A percentile compares a stretch with the other conserved stretches of the same genome.
phyloP scores from a whole-genome alignment of 2,888 invertebrate species.

The Parasteatoda lunata region DNA sequence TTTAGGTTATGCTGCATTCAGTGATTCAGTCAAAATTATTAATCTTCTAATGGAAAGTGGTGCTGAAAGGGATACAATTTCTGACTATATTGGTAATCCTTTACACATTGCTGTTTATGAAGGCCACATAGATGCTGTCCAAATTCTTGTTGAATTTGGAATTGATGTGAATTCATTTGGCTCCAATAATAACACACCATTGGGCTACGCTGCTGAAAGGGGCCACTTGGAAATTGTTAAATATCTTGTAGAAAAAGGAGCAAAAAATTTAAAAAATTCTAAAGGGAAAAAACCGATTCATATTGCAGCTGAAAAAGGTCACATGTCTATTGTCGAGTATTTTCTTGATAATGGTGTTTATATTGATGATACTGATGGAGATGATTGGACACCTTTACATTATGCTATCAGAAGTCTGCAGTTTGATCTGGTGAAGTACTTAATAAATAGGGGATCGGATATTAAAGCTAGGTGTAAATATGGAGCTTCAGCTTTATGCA shows the following conservation, averaged over 20 bases:
- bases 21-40: background rate
- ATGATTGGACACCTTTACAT: background rate
- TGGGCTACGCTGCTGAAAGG: too few relatives aligned
- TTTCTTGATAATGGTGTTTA: background rate
- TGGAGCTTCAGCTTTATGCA: too few relatives aligned
- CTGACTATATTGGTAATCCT: too few relatives aligned
- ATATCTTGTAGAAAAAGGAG: background rate
- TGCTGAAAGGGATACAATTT: too few relatives aligned
- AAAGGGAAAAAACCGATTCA: background rate
- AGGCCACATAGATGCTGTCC: too few relatives aligned
- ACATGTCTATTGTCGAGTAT: background rate
- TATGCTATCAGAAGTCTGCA: background rate
- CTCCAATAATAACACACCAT: too few relatives aligned
- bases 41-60: too few relatives aligned
- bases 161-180: too few relatives aligned
- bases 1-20: background rate
- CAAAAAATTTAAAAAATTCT: background rate
- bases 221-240: background rate
- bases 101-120: too few relatives aligned
- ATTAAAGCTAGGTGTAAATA: too few relatives aligned
- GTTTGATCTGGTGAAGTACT: background rate
- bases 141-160: too few relatives aligned
- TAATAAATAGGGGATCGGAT: background rate
- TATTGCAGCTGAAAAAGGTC: background rate
- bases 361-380: background rate